phyloP scores from a whole-genome alignment of 2,797 vertebrate genomes.

The Scarus forsteni region DNA sequence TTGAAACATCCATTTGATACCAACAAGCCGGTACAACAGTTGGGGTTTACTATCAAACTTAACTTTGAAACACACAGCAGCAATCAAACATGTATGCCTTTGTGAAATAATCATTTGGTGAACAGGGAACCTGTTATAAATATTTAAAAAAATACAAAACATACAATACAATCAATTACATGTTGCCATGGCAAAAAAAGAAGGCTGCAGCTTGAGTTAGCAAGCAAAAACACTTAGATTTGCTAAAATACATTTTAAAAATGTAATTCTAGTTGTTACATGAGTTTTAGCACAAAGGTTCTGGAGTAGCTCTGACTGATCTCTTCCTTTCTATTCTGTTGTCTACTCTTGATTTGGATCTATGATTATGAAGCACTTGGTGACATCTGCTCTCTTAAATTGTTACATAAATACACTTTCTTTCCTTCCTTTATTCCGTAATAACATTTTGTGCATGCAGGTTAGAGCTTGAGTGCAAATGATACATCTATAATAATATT shows the following conservation, averaged over 20 bases:
- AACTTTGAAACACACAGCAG: background rate
- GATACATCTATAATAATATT: background rate
- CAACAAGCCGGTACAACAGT: background rate
- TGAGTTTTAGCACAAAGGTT: background rate
- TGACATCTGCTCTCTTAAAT: too few relatives aligned
- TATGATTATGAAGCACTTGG: too few relatives aligned
- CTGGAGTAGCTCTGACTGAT: too few relatives aligned
- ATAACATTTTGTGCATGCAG: background rate
- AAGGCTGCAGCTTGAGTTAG: constrained; percentile 32
- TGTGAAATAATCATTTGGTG: background rate
- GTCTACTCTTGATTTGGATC: too few relatives aligned
- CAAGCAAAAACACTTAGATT: background rate
- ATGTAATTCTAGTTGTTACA: background rate
- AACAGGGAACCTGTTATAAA: background rate
- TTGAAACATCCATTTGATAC: background rate
- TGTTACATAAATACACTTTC: too few relatives aligned
- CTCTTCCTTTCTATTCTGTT: too few relatives aligned
- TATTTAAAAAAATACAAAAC: background rate
- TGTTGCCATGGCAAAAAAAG: constrained; percentile 25
- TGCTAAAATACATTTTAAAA: background rate
- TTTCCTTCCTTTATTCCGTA: too few relatives aligned
- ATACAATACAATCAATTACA: constrained; percentile 4
- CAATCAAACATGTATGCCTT: background rate
- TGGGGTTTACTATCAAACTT: background rate
- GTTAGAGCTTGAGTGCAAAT: background rate